Percentiles rank a stretch among this genome's conserved stretches.
phyloP scores from a whole-genome alignment of 2,888 invertebrate genomes.

The Cyaniris semiargus region DNA sequence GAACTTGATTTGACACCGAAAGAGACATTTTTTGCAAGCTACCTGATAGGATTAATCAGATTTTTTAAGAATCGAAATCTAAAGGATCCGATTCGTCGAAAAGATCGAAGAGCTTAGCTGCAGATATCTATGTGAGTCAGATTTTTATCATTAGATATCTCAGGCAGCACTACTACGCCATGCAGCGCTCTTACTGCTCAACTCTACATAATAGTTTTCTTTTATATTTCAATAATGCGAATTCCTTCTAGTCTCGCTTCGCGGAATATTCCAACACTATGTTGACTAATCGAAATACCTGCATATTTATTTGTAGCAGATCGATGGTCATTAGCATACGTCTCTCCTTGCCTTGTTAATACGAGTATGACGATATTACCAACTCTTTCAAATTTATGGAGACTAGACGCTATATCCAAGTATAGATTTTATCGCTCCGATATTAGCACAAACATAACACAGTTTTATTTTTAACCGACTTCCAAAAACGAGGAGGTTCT shows the following conservation, averaged over 20 bases:
- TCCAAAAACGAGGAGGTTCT: no score
- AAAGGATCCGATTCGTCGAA: background rate
- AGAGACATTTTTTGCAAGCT: background rate
- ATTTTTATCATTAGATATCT: background rate
- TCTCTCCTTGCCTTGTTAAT: background rate
- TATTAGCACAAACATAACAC: no score
- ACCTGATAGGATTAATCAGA: background rate
- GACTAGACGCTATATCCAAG: background rate
- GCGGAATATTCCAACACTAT: slow-evolving; percentile 11
- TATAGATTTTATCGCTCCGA: background rate
- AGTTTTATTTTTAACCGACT: background rate
- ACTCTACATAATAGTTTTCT: background rate
- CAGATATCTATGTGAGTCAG: background rate
- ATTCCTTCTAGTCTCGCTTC: background rate
- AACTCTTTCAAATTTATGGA: background rate
- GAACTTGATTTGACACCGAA: background rate
- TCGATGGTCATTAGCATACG: background rate
- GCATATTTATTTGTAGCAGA: background rate
- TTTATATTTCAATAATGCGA: background rate
- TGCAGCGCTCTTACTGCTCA: background rate
- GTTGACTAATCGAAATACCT: slow-evolving; percentile 10
- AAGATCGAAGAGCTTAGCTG: background rate
- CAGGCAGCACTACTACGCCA: background rate
- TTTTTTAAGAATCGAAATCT: background rate
- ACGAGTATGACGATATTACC: background rate